A percentile compares a stretch with the other conserved stretches of the same genome.
These are phyloP conservation scores for Lepilemur ruficaudatus DNA, from an alignment of 2,797 vertebrate species.

Conservation along the genomic window DNA sequence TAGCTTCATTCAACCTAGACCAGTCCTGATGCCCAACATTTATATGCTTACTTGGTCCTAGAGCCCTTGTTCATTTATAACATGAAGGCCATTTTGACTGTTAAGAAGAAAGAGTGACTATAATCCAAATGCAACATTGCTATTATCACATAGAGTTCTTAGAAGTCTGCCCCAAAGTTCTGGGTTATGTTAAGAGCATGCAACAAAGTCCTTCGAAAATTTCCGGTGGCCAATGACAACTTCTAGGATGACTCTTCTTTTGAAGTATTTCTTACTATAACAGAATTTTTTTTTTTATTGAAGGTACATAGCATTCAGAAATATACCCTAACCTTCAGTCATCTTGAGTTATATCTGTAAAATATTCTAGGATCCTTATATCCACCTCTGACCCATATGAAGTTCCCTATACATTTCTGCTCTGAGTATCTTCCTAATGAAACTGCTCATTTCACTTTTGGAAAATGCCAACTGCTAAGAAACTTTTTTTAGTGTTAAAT, in stretches of 20 bases:
- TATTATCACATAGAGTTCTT: neutral
- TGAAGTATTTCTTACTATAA: constrained; percentile 1
- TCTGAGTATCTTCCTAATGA: neutral
- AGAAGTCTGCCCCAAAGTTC: neutral
- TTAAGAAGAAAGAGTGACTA: neutral
- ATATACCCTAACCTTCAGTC: neutral
- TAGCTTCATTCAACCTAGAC: neutral
- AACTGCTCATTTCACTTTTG: neutral
- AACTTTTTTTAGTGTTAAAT: neutral
- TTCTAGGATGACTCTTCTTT: neutral
- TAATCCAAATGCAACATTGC: neutral
- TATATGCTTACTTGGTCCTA: neutral
- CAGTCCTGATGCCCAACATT: neutral
- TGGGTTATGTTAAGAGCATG: neutral
- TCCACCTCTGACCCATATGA: neutral
- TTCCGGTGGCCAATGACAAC: neutral
- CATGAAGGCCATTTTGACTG: neutral
- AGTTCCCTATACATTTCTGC: neutral
- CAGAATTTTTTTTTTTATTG: neutral
- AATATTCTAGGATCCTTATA: neutral
- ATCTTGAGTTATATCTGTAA: neutral
- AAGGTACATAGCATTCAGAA: neutral
- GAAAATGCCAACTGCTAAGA: neutral
- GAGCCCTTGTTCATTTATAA: neutral
- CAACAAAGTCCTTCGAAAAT: neutral